Evolutionary conservation across 2,113 vertebrate species (phyloP).

Genomic region (Microtus richardsoni): DNA sequence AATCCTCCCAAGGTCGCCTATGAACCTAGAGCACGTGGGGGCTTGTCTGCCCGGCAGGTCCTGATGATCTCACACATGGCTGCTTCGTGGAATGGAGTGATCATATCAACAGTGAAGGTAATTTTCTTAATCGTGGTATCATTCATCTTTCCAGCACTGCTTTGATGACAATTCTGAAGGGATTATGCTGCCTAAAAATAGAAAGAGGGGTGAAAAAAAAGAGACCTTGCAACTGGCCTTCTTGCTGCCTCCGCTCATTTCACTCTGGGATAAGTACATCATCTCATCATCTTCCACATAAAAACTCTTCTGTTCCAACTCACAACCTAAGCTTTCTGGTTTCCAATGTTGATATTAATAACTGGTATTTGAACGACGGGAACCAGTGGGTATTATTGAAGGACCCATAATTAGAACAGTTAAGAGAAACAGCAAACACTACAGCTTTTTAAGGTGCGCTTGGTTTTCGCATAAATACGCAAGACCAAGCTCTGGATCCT

Average conservation of each 20-base stretch:
- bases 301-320: background rate
- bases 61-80: background rate
- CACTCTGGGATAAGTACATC: background rate
- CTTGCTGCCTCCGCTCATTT: conserved; percentile 1
- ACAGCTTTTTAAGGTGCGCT: background rate
- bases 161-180: conserved; percentile 40
- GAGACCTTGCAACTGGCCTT: conserved; percentile 3
- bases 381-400: background rate
- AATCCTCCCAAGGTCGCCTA: background rate
- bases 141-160: background rate
- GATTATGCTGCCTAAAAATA: conserved; percentile 8
- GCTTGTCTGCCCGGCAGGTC: background rate
- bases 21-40: background rate
- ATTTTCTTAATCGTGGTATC: conserved; percentile 14
- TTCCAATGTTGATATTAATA: conserved; percentile 24
- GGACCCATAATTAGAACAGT: background rate
- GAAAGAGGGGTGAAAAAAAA: background rate
- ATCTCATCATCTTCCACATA: background rate
- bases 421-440: background rate
- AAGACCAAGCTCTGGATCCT: no score
- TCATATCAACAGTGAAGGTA: background rate
- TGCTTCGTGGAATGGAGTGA: conserved; percentile 17
- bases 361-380: background rate
- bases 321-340: background rate
- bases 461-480: background rate